Percentiles rank a stretch among this genome's conserved stretches.
Evolutionary conservation across 2,797 vertebrate genomes (phyloP).

Genomic region (Gouania willdenowi): DNA sequence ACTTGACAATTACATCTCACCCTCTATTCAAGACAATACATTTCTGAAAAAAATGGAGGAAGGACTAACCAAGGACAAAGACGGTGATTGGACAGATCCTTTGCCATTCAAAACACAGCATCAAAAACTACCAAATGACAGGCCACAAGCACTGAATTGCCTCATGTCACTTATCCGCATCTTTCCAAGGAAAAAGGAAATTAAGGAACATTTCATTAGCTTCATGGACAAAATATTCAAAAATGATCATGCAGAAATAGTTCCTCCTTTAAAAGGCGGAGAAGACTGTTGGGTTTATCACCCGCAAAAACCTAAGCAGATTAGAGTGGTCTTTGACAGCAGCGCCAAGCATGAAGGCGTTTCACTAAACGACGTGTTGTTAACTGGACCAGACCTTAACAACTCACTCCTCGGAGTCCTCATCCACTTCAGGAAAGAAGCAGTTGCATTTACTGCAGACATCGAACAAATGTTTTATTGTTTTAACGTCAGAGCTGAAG

Average conservation of each 20-base stretch:
- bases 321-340: neutral
- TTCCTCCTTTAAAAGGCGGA: neutral
- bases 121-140: constrained; percentile 3
- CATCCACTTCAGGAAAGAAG: neutral
- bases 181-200: neutral
- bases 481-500: neutral
- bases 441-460: neutral
- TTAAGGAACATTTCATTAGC: constrained; percentile 3
- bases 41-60: constrained; percentile 15
- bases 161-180: neutral
- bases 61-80: constrained; percentile 1
- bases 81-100: constrained; percentile 10
- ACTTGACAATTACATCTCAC: too few species aligned
- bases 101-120: constrained; percentile 10
- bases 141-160: neutral
- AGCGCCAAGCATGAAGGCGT: neutral
- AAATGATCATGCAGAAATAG: neutral
- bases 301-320: neutral
- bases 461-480: constrained; percentile 11
- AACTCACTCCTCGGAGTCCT: neutral
- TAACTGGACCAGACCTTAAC: neutral
- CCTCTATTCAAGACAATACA: constrained; percentile 16
- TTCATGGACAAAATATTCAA: neutral
- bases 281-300: constrained; percentile 9
- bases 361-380: neutral